phyloP scores from a whole-genome alignment of 1,140 invertebrate species.

The Antheraea pernyi region DNA sequence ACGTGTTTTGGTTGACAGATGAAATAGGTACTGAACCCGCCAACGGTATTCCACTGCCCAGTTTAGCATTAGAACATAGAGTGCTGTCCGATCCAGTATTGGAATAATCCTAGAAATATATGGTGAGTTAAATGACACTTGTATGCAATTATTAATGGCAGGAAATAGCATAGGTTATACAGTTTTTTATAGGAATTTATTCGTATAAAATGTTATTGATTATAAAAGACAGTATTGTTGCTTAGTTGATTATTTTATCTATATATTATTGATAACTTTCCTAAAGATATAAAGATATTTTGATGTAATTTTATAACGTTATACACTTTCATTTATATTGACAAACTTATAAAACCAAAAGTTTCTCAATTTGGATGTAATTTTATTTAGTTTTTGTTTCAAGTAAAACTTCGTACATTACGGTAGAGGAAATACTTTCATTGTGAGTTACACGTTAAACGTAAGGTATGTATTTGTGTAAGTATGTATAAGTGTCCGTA shows the following conservation, averaged over 20 bases:
- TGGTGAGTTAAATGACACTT: not conserved
- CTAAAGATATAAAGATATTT: no score
- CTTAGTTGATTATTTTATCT: not conserved
- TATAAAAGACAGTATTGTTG: not conserved
- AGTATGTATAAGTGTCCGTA: no score
- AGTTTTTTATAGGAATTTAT: not conserved
- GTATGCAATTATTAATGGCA: not conserved
- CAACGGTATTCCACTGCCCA: constrained; percentile 81
- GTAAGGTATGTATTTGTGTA: no score
- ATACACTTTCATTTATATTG: no score
- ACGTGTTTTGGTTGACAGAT: constrained; percentile 79
- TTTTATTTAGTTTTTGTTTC: no score
- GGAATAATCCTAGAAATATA: constrained; percentile 73
- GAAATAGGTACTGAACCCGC: constrained; percentile 88
- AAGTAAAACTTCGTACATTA: no score
- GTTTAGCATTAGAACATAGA: constrained; percentile 66
- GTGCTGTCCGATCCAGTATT: constrained; percentile 76
- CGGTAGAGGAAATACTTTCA: no score
- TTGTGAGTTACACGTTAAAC: no score
- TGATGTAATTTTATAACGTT: no score
- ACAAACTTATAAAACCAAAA: no score
- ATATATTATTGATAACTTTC: no score
- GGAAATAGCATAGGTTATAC: not conserved
- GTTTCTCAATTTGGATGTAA: no score
- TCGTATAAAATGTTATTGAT: not conserved